A percentile compares a stretch with the other conserved stretches of the same genome.
Evolutionary conservation across 2,113 vertebrate species (phyloP).

Genomic region (Labeo rohita): DNA sequence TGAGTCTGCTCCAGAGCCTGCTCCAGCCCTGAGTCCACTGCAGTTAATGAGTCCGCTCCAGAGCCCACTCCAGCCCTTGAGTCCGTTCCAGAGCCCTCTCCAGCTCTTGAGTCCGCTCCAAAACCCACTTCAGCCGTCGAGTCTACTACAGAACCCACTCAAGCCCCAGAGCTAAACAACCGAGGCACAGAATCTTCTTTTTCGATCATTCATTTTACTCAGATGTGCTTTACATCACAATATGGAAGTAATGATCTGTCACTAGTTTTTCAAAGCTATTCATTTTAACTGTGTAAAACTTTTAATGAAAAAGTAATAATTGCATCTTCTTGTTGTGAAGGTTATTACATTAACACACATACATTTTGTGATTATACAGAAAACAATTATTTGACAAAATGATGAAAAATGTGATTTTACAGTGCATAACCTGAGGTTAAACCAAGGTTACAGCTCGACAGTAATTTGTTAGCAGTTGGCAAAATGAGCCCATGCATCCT

Average conservation of each 20-base stretch:
- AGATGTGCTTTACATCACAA: not conserved
- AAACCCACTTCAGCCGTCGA: no score
- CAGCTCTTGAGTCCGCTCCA: no score
- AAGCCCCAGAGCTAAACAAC: no score
- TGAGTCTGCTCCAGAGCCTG: no score
- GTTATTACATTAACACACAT: not conserved
- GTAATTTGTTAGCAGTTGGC: constrained; percentile 18
- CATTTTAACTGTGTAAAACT: no score
- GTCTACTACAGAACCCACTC: no score
- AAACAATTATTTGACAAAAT: not conserved
- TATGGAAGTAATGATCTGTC: not conserved
- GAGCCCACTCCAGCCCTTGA: no score
- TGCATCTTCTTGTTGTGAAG: not conserved
- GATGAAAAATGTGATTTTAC: not conserved
- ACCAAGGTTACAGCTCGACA: not conserved
- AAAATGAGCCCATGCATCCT: not conserved
- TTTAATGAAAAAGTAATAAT: not conserved
- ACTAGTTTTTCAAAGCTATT: not conserved
- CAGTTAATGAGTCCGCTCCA: no score
- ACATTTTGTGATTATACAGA: not conserved
- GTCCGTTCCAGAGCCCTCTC: no score
- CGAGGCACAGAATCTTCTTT: no score
- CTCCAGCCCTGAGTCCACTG: no score
- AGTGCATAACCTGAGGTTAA: not conserved
- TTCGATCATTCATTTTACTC: no score